Evolutionary conservation across 2,888 invertebrate genomes (phyloP).

Genomic region (Trypoxylon attenuatum): DNA sequence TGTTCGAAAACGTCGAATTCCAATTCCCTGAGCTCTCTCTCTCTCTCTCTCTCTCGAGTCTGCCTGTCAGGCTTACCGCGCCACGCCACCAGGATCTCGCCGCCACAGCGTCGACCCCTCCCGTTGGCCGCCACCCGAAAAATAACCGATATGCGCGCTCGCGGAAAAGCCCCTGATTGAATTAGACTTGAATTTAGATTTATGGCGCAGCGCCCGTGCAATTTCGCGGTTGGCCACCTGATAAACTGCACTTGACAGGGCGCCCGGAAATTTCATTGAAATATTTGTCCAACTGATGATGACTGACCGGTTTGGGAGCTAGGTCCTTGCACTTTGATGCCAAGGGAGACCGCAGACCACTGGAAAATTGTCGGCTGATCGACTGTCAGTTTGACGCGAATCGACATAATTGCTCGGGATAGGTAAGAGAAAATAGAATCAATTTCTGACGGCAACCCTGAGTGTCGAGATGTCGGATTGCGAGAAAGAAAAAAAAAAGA

Average conservation of each 20-base stretch:
- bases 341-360: not conserved
- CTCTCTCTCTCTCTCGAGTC: not conserved
- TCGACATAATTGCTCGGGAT: constrained; percentile 47
- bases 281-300: not conserved
- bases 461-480: not conserved
- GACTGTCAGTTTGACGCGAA: constrained; percentile 31
- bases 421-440: constrained; percentile 38
- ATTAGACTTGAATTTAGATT: constrained; percentile 39
- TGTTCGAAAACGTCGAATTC: constrained; percentile 41
- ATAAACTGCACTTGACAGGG: not conserved
- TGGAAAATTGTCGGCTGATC: constrained; percentile 21
- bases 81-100: no score
- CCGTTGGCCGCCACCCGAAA: constrained; percentile 11
- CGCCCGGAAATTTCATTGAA: not conserved
- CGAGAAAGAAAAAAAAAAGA: constrained; percentile 2
- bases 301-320: no score
- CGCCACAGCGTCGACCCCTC: not conserved
- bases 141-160: constrained; percentile 11
- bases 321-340: not conserved
- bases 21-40: constrained; percentile 22
- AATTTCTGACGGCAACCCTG: constrained; percentile 27
- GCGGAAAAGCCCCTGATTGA: constrained; percentile 29
- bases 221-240: not conserved
- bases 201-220: constrained; percentile 19
- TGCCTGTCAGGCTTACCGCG: constrained; percentile 4